These are phyloP conservation scores for Heteropelma amictum DNA, from an alignment of 2,888 invertebrate species.

Conservation along the genomic window DNA sequence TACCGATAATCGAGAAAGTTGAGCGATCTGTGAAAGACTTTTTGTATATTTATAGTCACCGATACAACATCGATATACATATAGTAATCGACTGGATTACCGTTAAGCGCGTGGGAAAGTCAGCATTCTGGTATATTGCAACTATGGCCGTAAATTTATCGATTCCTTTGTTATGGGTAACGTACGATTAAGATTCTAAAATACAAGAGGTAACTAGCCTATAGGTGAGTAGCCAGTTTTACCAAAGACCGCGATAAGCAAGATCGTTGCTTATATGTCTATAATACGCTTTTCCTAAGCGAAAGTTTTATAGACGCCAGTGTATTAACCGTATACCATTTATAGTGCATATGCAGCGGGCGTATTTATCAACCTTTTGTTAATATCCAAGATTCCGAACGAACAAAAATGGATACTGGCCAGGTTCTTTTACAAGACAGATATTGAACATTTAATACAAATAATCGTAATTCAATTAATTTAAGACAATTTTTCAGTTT, in stretches of 20 bases:
- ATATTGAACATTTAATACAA: too few species aligned
- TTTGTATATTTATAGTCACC: neutral
- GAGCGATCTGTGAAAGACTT: neutral
- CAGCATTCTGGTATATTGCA: slow-evolving; percentile 5
- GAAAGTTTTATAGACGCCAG: too few species aligned
- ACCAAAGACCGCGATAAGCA: slow-evolving; percentile 45
- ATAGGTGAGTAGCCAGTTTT: slow-evolving; percentile 15
- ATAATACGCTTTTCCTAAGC: too few species aligned
- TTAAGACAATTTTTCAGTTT: too few species aligned
- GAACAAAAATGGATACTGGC: too few species aligned
- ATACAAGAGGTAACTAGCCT: slow-evolving; percentile 9
- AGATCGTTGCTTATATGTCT: slow-evolving; percentile 11
- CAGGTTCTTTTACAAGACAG: too few species aligned
- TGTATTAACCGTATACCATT: too few species aligned
- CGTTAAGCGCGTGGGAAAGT: slow-evolving; percentile 41
- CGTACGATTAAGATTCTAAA: slow-evolving; percentile 16
- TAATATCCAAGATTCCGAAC: too few species aligned
- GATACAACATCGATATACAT: neutral
- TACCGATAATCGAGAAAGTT: neutral
- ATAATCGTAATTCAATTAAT: too few species aligned
- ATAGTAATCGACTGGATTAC: neutral
- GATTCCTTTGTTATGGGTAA: slow-evolving; percentile 11
- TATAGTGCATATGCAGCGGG: too few species aligned
- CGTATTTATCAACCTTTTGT: too few species aligned
- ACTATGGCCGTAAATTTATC: slow-evolving; percentile 1